Evolutionary conservation across 2,113 vertebrate genomes (phyloP), one percentile per base, ranked within the genome.

Genomic region (Actenoides hombroni): DNA sequence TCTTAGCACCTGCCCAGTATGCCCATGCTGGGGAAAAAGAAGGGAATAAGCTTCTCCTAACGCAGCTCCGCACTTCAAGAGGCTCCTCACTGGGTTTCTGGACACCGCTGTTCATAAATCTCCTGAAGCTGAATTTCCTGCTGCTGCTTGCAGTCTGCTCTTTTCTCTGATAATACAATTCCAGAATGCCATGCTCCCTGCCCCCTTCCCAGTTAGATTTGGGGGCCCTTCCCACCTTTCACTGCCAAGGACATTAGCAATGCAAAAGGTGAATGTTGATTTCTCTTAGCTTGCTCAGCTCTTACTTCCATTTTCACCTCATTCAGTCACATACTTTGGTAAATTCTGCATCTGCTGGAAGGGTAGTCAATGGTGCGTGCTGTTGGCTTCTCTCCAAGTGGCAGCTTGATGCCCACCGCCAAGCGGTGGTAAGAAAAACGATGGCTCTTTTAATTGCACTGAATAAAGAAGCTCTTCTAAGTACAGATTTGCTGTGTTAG

Each of bases 51-150:
- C 68, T 92, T 79, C 76, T 88, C 65, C 74, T 88, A 88, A 85
- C 76, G 40, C 69, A 77, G 51, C 28, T 82, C 48, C 61, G 23
- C 57, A 56, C 49, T 80, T 94, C 83, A 88, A 88, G 89, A 96
- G 74, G 85, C 48, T 91, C 53, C 89, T 90, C 48, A 69, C 93
- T 74, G 92, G 31, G 77, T 91, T 97, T 96, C 92, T 85, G 94
- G 96, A 92, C 67, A 91, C 80, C 1, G 0, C 31, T 75, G 74
- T 85, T 96, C 89, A 95, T 97, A 96, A 96, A 94, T 97, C 91
- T 96, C 89, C 74, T 42, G 46, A 74, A 90, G 81, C 48, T 70
- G 85, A 75, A 82, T 91, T 94, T 90, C 85, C 80, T 94, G 70
- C 89, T 94, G 83, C 76, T 97, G 77, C 57, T 74, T 92, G 48